Evolutionary conservation across 2,113 vertebrate genomes (phyloP), one percentile per base, ranked within the genome.

Genomic region (Archilochus colubris): DNA sequence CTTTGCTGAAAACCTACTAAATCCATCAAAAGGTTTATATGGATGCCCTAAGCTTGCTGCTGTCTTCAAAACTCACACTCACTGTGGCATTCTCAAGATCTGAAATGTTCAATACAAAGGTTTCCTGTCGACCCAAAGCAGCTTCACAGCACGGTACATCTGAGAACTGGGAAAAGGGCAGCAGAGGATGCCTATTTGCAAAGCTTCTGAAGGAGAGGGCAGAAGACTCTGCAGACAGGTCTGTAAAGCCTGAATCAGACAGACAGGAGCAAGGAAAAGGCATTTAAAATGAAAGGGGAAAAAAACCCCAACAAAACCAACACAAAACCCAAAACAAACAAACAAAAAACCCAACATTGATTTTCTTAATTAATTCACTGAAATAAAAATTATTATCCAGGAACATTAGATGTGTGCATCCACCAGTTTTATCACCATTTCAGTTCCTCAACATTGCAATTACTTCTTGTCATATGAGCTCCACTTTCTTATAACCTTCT

Each of bases 121-220:
- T n/a, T 63, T 91, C 68, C 84, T 93, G 64, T 94, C 88, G 92
- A 96, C 92, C 88, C 81, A 92, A 70, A 88, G 85, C 67, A 91
- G 61, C 77, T 67, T 55, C 90, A 88, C 82, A 97, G 92, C 19
- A 3, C 19, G 54, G 36, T 4, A 82, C 77, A 54, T 79, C 78
- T 88, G 80, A 95, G 69, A 64, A 67, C 15, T 57, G 51, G 68
- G 64, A 74, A 66, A 61, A 43, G 30, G 33, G 85, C 24, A 78
- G 51, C 77, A 40, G 9, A 68, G 53, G 82, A 48, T 89, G 87
- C 55, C 79, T 33, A 11, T 48, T 6, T 88, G 88, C 76, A 94
- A 54, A 91, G 58, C 66, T 88, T 76, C 84, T 76, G 80, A 93
- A 83, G 75, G 50, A 67, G 91, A 78, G 38, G 80, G 20, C 54